These are phyloP conservation scores for Lathamus discolor DNA, from an alignment of 2,113 vertebrate genomes.

Conservation along the genomic window DNA sequence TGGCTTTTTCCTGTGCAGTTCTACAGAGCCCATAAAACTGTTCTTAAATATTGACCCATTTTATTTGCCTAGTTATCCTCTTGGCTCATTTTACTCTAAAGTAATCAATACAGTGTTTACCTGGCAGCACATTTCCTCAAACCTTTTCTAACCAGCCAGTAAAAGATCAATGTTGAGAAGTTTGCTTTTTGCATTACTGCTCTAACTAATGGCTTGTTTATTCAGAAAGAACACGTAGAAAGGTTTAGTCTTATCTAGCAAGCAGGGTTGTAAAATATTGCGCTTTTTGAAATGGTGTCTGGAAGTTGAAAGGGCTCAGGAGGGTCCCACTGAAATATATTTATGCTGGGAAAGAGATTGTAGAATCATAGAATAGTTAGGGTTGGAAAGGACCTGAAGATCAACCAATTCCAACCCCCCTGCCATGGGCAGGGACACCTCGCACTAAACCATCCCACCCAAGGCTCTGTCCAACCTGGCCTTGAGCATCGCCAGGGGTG, in stretches of 20 bases:
- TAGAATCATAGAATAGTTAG: background rate
- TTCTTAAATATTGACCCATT: slow-evolving; percentile 16
- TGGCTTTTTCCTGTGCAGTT: background rate
- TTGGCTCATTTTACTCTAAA: slow-evolving; percentile 4
- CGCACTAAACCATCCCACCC: too few species aligned
- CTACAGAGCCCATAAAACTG: background rate
- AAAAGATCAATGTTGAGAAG: background rate
- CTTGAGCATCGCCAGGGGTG: too few species aligned
- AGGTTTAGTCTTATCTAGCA: background rate
- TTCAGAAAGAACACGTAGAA: background rate
- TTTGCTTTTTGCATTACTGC: background rate
- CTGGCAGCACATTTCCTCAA: background rate
- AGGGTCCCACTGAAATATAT: background rate
- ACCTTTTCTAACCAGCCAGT: background rate
- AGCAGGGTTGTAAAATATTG: background rate
- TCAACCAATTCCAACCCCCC: too few species aligned
- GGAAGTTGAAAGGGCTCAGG: background rate
- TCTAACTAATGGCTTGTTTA: background rate
- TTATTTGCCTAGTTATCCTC: background rate
- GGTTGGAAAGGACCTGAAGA: too few species aligned
- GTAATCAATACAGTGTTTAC: background rate
- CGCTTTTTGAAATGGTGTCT: background rate
- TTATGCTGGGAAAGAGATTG: background rate
- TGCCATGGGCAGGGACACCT: too few species aligned
- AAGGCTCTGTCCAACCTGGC: too few species aligned